Base-by-base conservation (phyloP, 2,888 invertebrate species). In the Pherbina coryleti region DNA sequence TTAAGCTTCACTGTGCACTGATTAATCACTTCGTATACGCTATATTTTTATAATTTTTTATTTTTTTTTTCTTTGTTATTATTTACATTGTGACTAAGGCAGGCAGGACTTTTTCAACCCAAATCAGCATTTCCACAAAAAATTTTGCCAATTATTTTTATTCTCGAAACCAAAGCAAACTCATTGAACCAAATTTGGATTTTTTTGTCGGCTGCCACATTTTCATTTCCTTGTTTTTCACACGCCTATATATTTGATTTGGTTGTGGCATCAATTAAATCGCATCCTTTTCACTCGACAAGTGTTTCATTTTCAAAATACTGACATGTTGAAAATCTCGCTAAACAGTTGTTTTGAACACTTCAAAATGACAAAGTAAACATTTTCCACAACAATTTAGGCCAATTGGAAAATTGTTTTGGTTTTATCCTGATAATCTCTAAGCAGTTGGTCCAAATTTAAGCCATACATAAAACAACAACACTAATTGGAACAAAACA, bases 311-410 rank as follows among this genome's bases (percentile, higher is more conserved):
- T 31, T 17, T 19, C 19, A 37, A 67, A 19, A 19, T 37, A 66
- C 7, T 34, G 19, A 19, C 49, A 67, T 67, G 31, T 28, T 28
- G 28, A 17, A 70, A n/a, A 66, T 19, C n/a, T n/a, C n/a, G 53
- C 28, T 28, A 28, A 70, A 31, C 70, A 55, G 71, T 31, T 71
- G 31, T 53, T 55, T 55, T 28, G 28, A 34, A 55, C 71, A 71
- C 70, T 71, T 71, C 53, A 71, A 71, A 17, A 55, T 17, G 71
- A 57, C 34, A 55, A 71, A 31, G 19, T 17, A 71, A 25, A 71
- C 5, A 44, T 44, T 67, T 67, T n/a, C 49, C 67, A n/a, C 19
- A 31, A 5, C 11, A 64, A 34, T 64, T 31, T 14, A 64, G 34
- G 55, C 55, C 55, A 55, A 55, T 55, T 55, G 19, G 19, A 37